Evolutionary conservation across 2,797 vertebrate species (phyloP).

Genomic region (Chrosomus eos): DNA sequence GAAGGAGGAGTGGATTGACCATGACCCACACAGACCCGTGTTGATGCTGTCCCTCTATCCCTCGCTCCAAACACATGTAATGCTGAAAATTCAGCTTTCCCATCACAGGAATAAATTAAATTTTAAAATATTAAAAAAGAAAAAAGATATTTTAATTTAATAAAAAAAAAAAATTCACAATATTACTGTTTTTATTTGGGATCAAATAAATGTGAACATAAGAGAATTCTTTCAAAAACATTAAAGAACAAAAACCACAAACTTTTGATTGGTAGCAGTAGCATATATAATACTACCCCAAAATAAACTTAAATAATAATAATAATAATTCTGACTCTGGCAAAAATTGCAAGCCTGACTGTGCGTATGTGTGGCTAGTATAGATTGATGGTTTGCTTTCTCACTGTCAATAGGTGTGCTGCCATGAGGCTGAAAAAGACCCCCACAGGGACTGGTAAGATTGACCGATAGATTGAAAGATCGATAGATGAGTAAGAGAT

Average conservation of each 20-base stretch:
- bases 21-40: background rate
- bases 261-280: background rate
- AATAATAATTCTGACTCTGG: background rate
- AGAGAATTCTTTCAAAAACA: background rate
- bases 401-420: constrained; percentile 5
- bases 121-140: background rate
- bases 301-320: background rate
- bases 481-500: constrained; percentile 48
- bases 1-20: constrained; percentile 30
- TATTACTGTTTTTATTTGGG: background rate
- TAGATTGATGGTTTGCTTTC: constrained; percentile 16
- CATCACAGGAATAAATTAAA: background rate
- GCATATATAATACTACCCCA: background rate
- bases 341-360: background rate
- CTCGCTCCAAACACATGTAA: background rate
- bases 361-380: background rate
- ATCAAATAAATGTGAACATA: background rate
- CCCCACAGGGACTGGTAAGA: constrained; percentile 47
- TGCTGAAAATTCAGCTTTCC: background rate
- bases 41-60: background rate
- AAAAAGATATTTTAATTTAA: background rate
- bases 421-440: constrained; percentile 26
- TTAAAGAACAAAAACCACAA: background rate
- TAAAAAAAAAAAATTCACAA: background rate
- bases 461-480: constrained; percentile 51